Conservation (phyloP, 92 coral and sea anemone species). For the Actinernus sp. region DNA sequence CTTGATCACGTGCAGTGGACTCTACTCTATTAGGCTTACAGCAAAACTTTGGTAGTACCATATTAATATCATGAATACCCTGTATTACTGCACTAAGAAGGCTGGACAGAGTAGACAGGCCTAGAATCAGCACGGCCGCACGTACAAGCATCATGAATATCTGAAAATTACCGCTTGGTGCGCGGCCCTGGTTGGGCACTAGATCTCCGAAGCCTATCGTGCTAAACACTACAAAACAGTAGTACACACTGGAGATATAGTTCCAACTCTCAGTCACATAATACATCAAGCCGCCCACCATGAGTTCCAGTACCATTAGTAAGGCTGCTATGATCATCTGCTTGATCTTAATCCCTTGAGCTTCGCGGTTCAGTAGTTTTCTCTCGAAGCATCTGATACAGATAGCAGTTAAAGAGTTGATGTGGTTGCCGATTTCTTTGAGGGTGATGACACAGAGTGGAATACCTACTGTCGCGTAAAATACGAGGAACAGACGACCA, state of each 20-base stretch:
- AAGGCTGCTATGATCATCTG: conserved; percentile 24
- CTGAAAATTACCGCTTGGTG: conserved; percentile 22
- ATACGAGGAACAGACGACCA: conserved; percentile 60
- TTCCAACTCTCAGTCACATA: conserved; percentile 57
- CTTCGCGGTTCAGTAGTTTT: conserved; percentile 31
- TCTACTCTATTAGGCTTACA: neutral
- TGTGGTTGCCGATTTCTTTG: conserved; percentile 39
- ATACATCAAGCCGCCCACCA: conserved; percentile 52
- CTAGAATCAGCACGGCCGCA: conserved; percentile 27
- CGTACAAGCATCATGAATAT: conserved; percentile 38
- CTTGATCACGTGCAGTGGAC: neutral
- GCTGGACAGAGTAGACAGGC: conserved; percentile 59
- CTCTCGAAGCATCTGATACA: conserved; percentile 13
- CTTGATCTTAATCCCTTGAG: conserved; percentile 35
- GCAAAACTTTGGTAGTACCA: conserved; percentile 4
- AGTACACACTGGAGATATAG: conserved; percentile 57
- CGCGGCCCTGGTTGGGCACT: conserved; percentile 54
- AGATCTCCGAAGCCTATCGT: conserved; percentile 70
- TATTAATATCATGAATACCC: conserved; percentile 33
- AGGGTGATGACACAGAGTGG: conserved; percentile 49
- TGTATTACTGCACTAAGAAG: conserved; percentile 38
- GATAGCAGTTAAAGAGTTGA: conserved; percentile 20
- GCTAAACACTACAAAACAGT: conserved; percentile 54
- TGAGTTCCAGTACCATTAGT: conserved; percentile 24
- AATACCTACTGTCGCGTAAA: conserved; percentile 52